phyloP scores from a whole-genome alignment of 35 echinoderm and acorn worm genomes.

The Heliocidaris erythrogramma region DNA sequence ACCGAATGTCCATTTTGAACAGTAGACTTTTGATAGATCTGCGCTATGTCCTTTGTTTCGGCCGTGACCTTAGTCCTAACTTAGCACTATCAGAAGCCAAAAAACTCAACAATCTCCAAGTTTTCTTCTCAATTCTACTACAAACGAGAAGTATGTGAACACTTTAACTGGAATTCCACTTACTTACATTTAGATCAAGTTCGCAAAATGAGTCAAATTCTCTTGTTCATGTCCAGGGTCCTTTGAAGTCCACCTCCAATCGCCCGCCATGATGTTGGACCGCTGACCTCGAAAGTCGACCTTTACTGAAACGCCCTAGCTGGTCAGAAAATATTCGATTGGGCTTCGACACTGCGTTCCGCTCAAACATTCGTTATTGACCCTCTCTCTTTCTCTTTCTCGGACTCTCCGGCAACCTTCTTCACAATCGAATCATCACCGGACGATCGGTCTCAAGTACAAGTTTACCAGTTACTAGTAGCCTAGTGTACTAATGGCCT shows the following conservation, averaged over 20 bases:
- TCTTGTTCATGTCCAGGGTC: conserved; percentile 47
- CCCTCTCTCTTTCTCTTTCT: background rate
- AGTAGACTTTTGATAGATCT: background rate
- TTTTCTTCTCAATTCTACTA: background rate
- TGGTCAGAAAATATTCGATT: conserved; percentile 43
- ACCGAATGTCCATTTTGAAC: background rate
- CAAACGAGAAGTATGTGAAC: background rate
- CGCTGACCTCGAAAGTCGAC: conserved; percentile 46
- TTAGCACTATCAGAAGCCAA: background rate
- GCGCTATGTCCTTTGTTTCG: background rate
- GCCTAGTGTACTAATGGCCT: background rate
- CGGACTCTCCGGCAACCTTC: background rate
- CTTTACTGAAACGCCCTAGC: conserved; percentile 53
- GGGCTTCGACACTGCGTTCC: background rate
- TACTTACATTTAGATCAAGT: background rate
- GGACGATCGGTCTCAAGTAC: background rate
- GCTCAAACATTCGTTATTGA: background rate
- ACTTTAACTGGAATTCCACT: background rate
- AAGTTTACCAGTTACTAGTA: too few species aligned
- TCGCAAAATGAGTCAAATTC: background rate
- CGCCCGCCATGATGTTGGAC: conserved; percentile 47
- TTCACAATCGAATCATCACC: too few species aligned
- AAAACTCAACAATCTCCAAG: background rate
- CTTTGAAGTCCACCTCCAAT: conserved; percentile 48
- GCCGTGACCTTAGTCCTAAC: conserved; percentile 19